A percentile compares a stretch with the other conserved stretches of the same genome.
These are phyloP conservation scores for human (Homo sapiens) DNA, from an alignment of 2,113 vertebrate species.

Conservation along the genomic window DNA sequence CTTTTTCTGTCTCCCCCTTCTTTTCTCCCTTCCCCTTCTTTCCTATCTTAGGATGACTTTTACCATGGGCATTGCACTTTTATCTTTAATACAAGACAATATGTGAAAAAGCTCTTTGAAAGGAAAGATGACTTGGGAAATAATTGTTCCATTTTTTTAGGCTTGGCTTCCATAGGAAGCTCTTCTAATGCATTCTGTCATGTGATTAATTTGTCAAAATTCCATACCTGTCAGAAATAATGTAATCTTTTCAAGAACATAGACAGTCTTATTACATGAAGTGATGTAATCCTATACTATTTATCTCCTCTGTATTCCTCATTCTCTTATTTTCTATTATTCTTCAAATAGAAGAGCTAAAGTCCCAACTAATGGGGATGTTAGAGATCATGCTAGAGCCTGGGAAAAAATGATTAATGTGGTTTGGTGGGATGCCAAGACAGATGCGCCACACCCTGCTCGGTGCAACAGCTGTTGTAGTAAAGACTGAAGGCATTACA, in stretches of 20 bases:
- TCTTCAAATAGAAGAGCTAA: neutral
- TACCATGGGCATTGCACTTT: neutral
- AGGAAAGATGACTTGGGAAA: neutral
- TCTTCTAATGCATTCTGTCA: neutral
- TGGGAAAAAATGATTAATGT: slow-evolving; percentile 3
- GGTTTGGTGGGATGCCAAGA: neutral
- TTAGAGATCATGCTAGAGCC: neutral
- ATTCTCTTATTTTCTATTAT: neutral
- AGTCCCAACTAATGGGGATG: neutral
- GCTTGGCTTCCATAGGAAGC: neutral
- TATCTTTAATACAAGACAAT: neutral
- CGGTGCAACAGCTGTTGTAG: neutral
- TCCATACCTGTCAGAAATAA: neutral
- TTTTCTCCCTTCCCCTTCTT: neutral
- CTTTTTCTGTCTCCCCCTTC: neutral
- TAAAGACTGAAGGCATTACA: neutral
- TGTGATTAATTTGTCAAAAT: neutral
- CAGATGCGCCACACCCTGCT: neutral
- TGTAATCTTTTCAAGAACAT: neutral
- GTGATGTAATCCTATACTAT: neutral
- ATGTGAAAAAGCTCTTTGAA: neutral
- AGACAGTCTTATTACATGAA: neutral
- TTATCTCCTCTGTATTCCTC: neutral
- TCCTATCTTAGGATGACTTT: neutral
- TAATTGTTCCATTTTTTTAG: neutral